These are phyloP conservation scores for Mugil cephalus DNA, from an alignment of 2,113 vertebrate species.

Conservation along the genomic window DNA sequence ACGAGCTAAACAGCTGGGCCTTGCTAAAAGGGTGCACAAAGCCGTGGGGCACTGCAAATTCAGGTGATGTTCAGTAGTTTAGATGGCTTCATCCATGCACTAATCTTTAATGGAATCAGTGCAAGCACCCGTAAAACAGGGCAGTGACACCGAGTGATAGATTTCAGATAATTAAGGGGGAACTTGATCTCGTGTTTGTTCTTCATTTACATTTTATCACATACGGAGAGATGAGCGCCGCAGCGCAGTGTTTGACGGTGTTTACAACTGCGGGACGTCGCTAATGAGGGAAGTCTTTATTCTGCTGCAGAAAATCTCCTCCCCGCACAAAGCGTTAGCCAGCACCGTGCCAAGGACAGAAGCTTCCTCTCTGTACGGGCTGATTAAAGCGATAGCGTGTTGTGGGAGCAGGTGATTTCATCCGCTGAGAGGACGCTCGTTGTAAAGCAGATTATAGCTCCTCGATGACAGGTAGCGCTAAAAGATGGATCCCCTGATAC, in stretches of 20 bases:
- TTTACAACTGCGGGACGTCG: neutral
- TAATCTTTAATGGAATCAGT: neutral
- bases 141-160: neutral
- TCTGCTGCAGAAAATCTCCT: conserved; percentile 25
- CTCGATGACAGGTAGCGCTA: conserved; percentile 51
- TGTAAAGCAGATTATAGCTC: conserved; percentile 72
- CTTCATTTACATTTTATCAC: neutral
- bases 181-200: neutral
- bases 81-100: neutral
- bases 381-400: conserved; percentile 58
- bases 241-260: neutral
- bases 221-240: neutral
- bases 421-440: conserved; percentile 41
- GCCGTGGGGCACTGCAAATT: neutral
- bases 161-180: neutral
- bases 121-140: neutral
- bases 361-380: conserved; percentile 38
- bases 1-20: neutral
- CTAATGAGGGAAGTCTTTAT: conserved; percentile 17
- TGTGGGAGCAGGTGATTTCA: conserved; percentile 65
- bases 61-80: neutral
- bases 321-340: conserved; percentile 21
- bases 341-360: conserved; percentile 18
- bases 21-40: neutral
- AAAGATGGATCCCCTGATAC: conserved; percentile 43